Percentiles rank a stretch among this genome's conserved stretches.
Conservation (phyloP, 1,140 invertebrate genomes). For the Bombus pyrosoma region DNA sequence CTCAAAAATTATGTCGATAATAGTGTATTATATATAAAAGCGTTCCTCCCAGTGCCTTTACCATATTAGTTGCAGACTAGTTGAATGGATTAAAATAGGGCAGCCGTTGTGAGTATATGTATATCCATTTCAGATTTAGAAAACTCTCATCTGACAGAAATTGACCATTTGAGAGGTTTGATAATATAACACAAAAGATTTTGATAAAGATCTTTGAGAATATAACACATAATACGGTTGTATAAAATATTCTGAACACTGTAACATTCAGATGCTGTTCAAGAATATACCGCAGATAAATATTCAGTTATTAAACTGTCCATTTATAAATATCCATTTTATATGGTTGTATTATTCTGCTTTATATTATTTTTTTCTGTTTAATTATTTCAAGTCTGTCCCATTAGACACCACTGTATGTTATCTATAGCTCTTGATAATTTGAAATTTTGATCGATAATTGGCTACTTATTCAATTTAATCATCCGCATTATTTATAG, state of each 20-base stretch:
- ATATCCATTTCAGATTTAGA: conserved; percentile 61
- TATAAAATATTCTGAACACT: conserved; percentile 71
- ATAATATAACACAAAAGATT: conserved; percentile 20
- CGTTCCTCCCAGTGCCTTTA: conserved; percentile 43
- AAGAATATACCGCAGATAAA: conserved; percentile 60
- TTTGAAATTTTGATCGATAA: conserved; percentile 66
- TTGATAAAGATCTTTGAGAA: conserved; percentile 13
- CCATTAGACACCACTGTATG: conserved; percentile 13
- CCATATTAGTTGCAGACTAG: conserved; percentile 59
- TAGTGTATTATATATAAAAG: conserved; percentile 34
- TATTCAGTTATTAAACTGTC: conserved; percentile 65
- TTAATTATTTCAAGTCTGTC: conserved; percentile 51
- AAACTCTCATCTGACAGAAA: conserved; percentile 53
- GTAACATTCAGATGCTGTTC: conserved; percentile 62
- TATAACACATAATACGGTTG: conserved; percentile 59
- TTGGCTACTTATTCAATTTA: conserved; percentile 63
- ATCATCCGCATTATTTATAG: conserved; percentile 62
- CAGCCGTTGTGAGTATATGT: conserved; percentile 67
- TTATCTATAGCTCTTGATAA: conserved; percentile 47
- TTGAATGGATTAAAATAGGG: conserved; percentile 66
- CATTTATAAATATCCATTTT: conserved; percentile 58
- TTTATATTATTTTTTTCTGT: conserved; percentile 31
- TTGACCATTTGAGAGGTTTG: conserved; percentile 37
- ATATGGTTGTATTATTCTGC: conserved; percentile 30
- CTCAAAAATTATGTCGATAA: conserved; percentile 55